A percentile compares a stretch with the other conserved stretches of the same genome.
Conservation (phyloP, 2,888 invertebrate species). For the Stomorhina lunata region DNA sequence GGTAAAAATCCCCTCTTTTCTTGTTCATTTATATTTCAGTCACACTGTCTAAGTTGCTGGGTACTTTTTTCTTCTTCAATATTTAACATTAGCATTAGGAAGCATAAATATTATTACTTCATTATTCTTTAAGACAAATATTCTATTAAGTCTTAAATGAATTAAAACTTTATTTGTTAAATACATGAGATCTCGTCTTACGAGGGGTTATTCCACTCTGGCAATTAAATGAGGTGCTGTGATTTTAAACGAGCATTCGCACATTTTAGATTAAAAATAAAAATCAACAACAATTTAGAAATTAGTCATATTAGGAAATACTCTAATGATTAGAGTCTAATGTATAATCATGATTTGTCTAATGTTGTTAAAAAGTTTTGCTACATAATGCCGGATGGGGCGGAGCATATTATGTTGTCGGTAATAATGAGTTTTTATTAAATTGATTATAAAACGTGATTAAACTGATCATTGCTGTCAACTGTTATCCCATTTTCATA, state of each 20-base stretch:
- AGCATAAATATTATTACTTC: conserved; percentile 1
- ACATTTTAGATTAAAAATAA: not conserved
- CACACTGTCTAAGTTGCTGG: not conserved
- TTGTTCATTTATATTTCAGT: not conserved
- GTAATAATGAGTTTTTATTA: no score
- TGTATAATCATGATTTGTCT: no score
- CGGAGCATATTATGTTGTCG: no score
- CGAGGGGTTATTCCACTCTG: conserved; percentile 16
- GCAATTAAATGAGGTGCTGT: not conserved
- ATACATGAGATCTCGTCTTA: not conserved
- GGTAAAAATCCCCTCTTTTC: not conserved
- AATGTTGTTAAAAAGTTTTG: no score
- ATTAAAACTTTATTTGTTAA: conserved; percentile 6
- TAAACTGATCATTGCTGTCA: no score
- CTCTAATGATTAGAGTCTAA: not conserved
- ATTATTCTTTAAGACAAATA: not conserved
- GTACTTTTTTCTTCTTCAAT: not conserved
- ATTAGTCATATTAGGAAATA: not conserved
- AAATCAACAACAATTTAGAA: not conserved
- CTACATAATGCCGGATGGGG: no score
- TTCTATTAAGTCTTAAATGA: no score
- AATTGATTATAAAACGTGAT: no score
- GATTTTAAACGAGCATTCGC: not conserved
- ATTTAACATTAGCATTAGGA: not conserved
- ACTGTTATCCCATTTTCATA: no score